These are phyloP conservation scores for Dicyrtomina minuta DNA, from an alignment of 2,888 invertebrate genomes.

Conservation along the genomic window DNA sequence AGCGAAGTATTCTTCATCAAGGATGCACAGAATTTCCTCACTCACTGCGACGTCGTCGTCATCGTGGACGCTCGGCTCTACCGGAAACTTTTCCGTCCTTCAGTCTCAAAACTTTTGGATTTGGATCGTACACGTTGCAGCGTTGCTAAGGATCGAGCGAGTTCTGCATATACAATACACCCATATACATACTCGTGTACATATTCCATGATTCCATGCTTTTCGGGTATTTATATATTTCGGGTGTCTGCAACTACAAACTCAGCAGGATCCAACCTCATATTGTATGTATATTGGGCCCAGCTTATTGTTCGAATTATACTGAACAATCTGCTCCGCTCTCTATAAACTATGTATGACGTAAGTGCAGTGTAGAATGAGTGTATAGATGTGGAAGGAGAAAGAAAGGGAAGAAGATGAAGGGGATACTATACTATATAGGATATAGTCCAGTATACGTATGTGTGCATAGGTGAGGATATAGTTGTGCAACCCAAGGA, in stretches of 20 bases:
- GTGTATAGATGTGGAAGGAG: background rate
- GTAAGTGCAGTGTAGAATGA: background rate
- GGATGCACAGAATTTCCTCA: conserved; percentile 7
- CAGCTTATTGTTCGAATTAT: no score
- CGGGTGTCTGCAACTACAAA: no score
- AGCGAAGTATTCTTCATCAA: background rate
- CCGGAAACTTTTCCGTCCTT: background rate
- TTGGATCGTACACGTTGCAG: background rate
- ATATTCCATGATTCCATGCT: no score
- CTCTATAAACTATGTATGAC: background rate
- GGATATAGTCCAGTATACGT: no score
- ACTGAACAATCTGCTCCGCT: no score
- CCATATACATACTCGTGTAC: no score
- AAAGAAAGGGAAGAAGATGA: background rate
- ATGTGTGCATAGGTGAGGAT: no score
- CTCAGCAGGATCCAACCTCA: no score
- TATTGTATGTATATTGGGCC: no score
- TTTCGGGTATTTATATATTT: no score
- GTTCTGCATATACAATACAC: no score
- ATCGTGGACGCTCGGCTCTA: background rate
- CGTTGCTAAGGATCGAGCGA: conserved; percentile 2
- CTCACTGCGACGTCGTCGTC: background rate
- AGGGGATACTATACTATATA: no score
- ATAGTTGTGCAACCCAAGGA: background rate
- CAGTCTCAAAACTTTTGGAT: background rate